phyloP scores from a whole-genome alignment of 2,888 invertebrate species.

The Chirona hameri region DNA sequence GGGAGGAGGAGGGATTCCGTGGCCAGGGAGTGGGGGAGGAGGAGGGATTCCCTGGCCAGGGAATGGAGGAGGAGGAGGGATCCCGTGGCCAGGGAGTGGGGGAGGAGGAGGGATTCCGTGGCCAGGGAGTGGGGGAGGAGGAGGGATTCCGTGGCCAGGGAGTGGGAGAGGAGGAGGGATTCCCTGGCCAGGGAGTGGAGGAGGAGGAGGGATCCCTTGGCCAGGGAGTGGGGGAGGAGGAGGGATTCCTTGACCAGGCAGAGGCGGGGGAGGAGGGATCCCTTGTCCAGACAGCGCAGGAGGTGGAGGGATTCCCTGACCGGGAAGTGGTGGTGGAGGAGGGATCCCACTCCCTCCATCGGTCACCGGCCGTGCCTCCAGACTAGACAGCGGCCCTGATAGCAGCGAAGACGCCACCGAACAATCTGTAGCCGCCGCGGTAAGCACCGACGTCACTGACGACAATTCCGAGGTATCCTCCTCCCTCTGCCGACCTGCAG shows the following conservation, averaged over 20 bases:
- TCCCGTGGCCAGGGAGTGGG: neutral
- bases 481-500: neutral
- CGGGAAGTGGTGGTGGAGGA: constrained; percentile 35
- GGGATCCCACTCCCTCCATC: neutral
- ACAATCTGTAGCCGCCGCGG: constrained; percentile 1
- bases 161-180: constrained; percentile 6
- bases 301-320: constrained; percentile 40
- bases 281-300: neutral
- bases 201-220: constrained; percentile 30
- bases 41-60: neutral
- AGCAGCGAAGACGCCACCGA: constrained; percentile 2
- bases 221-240: constrained; percentile 35
- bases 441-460: constrained; percentile 14
- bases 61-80: constrained; percentile 3
- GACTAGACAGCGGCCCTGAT: neutral
- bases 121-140: constrained; percentile 35
- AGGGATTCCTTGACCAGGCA: neutral
- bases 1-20: constrained; percentile 29
- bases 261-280: neutral
- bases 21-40: constrained; percentile 35
- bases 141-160: neutral
- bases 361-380: neutral
- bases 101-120: constrained; percentile 31
- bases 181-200: neutral
- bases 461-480: constrained; percentile 6